Base-by-base conservation (phyloP, 2,113 vertebrate genomes). In the Caranx melampygus region DNA sequence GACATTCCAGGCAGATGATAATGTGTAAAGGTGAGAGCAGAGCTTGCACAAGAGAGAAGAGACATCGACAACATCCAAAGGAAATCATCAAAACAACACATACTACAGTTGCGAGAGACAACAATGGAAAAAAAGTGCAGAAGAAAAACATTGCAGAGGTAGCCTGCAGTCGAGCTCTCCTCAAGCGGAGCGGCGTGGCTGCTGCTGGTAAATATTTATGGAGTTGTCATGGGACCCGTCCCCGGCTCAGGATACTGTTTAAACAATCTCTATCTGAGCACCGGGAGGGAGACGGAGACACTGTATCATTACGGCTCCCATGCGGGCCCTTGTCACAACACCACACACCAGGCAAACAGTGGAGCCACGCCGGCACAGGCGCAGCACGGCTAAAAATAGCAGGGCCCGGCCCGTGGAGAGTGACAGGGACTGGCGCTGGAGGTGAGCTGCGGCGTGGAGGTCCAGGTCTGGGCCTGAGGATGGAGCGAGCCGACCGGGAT, bases 141-240 rank as follows among this genome's bases (percentile, higher is more conserved):
- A 92, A 89, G 82, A 91, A 90, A 90, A 87, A 88, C 88, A 87
- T 13, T 35, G 84, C 78, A 59, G 72, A 90, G 84, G 85, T 76
- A 88, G 72, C 79, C 87, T 89, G 89, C 87, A 89, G 93, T 92
- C 83, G 74, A 84, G 79, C 60, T 47, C 72, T 83, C 78, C 76
- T 87, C 78, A 89, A 92, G 72, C 79, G 67, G 54, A 89, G 88
- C 79, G 59, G 63, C 61, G 42, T 81, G 89, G 79, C 85, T 85
- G 86, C 82, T 75, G 84, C 82, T 65, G 81, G 92, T 95, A 95
- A 95, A 95, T 95, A 95, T 95, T 95, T 94, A 89, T 91, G 76
- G 83, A 92, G 95, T 95, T 94, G 95, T 94, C 95, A 95, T 95
- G 94, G 94, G 92, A 95, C 90, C 94, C 91, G 87, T 92, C 88